Conservation (phyloP, 2,113 vertebrate genomes). For the Gavia stellata region DNA sequence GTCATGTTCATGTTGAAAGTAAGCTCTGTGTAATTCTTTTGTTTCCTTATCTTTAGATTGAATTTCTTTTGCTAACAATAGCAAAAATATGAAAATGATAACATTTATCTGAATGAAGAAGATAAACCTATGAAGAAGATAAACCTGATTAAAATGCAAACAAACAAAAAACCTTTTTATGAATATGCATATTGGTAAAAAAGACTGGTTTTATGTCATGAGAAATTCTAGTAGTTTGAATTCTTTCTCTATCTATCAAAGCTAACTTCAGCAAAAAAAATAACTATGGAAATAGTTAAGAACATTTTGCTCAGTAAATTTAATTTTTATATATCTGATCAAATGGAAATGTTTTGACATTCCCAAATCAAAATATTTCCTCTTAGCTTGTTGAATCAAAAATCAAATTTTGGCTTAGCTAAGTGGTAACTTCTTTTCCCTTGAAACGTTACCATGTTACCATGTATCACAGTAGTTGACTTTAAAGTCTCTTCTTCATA, state of each 20-base stretch:
- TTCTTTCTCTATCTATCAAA: neutral
- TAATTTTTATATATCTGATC: slow-evolving; percentile 23
- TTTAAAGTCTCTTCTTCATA: neutral
- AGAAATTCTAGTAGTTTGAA: neutral
- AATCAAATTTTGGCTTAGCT: slow-evolving; percentile 5
- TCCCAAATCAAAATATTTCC: neutral
- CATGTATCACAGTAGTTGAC: neutral
- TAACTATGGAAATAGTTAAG: neutral
- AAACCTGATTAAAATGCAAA: neutral
- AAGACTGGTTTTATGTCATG: neutral
- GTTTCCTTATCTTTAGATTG: neutral
- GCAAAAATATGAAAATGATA: neutral
- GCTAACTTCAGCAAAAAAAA: neutral
- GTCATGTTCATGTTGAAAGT: neutral
- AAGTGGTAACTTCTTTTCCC: neutral
- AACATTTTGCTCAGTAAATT: slow-evolving; percentile 5
- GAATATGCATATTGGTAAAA: neutral
- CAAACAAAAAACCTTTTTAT: neutral
- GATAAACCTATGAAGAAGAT: neutral
- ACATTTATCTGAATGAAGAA: neutral
- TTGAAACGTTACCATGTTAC: neutral
- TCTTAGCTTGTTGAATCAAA: neutral
- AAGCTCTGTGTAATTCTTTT: neutral
- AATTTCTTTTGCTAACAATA: neutral
- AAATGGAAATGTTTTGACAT: slow-evolving; percentile 34